phyloP scores from a whole-genome alignment of 2,113 vertebrate genomes.

The Coptodon rendalli region DNA sequence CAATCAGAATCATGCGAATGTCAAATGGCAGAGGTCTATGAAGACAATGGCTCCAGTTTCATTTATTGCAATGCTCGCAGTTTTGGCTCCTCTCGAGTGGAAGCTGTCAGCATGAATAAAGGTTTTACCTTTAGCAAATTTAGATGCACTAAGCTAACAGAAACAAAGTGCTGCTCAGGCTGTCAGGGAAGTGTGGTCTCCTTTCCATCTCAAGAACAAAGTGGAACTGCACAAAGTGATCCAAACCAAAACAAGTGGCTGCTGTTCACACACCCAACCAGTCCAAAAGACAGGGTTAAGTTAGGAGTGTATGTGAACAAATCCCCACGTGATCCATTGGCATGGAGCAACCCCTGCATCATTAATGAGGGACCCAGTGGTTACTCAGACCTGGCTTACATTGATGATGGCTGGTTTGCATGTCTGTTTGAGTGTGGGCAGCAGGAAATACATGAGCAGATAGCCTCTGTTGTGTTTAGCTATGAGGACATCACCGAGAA shows the following conservation, averaged over 20 bases:
- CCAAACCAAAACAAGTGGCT: neutral
- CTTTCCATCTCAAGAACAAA: too few relatives aligned
- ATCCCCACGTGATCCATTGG: neutral
- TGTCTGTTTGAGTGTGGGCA: neutral
- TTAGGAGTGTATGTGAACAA: neutral
- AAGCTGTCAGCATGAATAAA: too few relatives aligned
- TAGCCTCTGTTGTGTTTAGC: neutral
- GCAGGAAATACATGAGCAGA: neutral
- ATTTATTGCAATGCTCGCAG: too few relatives aligned
- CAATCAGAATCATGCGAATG: neutral
- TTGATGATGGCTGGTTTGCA: neutral
- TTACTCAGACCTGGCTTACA: slow-evolving; percentile 1
- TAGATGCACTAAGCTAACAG: too few relatives aligned
- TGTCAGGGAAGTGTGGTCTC: too few relatives aligned
- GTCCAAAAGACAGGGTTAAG: too few relatives aligned
- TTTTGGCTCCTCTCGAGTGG: too few relatives aligned
- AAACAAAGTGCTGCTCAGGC: too few relatives aligned
- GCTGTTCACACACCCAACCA: neutral
- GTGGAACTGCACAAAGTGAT: neutral
- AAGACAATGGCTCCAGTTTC: too few relatives aligned
- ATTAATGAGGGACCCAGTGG: neutral
- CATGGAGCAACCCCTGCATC: neutral
- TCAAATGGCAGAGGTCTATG: neutral
- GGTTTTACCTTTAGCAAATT: too few relatives aligned
- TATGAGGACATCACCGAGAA: too few relatives aligned